phyloP scores from a whole-genome alignment of 2,113 vertebrate species.

The Notiomystis cincta region DNA sequence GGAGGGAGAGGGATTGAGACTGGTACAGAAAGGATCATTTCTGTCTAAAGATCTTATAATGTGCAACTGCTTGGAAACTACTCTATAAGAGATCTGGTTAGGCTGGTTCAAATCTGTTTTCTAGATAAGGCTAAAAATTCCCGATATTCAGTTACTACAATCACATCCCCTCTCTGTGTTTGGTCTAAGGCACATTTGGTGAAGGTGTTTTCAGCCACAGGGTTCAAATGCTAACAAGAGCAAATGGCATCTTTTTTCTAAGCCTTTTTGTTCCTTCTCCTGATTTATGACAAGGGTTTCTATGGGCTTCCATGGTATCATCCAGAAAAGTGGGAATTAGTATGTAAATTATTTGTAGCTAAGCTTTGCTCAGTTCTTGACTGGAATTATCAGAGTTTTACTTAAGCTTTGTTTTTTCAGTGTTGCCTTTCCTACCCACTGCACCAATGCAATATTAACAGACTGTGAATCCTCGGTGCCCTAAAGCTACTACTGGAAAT shows the following conservation, averaged over 20 bases:
- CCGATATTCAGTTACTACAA: background rate
- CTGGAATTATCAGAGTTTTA: background rate
- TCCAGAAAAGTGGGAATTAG: background rate
- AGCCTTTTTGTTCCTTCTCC: background rate
- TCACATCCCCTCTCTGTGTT: background rate
- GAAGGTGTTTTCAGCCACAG: background rate
- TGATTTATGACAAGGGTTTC: background rate
- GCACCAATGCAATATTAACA: background rate
- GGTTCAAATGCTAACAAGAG: background rate
- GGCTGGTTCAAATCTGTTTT: background rate
- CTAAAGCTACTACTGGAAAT: conserved; percentile 27
- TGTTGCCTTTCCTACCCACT: background rate
- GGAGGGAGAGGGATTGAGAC: background rate
- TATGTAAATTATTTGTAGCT: background rate
- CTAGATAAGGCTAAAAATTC: background rate
- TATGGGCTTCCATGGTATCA: background rate
- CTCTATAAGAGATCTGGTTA: background rate
- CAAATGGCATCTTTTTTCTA: background rate
- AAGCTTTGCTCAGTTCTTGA: background rate
- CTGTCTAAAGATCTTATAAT: background rate
- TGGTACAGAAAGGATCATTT: background rate
- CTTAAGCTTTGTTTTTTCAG: background rate
- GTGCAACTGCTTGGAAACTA: background rate
- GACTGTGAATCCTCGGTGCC: background rate
- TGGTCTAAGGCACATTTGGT: background rate